phyloP scores from a whole-genome alignment of 2,888 invertebrate genomes.

The Drosophila recens region DNA sequence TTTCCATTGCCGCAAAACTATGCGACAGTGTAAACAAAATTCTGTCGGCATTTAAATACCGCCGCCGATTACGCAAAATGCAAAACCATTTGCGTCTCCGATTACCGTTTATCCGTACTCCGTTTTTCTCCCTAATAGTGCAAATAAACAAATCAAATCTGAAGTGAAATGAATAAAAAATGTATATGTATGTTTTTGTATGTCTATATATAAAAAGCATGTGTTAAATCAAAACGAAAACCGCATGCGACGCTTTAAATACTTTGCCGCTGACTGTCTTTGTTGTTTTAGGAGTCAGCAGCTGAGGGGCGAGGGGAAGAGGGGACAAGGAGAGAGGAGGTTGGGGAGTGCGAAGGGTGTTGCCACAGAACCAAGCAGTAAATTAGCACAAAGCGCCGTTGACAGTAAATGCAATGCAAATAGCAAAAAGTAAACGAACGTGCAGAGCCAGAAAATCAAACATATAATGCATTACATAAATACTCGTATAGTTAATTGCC shows the following conservation, averaged over 20 bases:
- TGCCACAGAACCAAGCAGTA: conserved; percentile 14
- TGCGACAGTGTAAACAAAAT: conserved; percentile 72
- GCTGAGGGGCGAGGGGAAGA: not conserved
- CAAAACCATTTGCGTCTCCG: conserved; percentile 73
- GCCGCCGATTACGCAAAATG: conserved; percentile 72
- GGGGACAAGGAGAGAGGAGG: not conserved
- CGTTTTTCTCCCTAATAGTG: conserved; percentile 55
- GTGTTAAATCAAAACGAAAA: conserved; percentile 27
- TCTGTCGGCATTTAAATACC: conserved; percentile 62
- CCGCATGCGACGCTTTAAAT: conserved; percentile 42
- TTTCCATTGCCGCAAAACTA: conserved; percentile 48
- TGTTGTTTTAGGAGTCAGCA: not conserved
- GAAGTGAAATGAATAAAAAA: conserved; percentile 19
- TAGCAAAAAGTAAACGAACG: conserved; percentile 29
- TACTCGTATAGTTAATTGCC: conserved; percentile 8
- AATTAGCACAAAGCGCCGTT: conserved; percentile 60
- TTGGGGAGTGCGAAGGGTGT: not conserved
- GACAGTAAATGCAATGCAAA: conserved; percentile 51
- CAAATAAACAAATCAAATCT: conserved; percentile 48
- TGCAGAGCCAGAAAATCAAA: conserved; percentile 12
- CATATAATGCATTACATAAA: conserved; percentile 7
- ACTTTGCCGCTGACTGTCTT: conserved; percentile 5
- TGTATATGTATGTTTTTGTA: not conserved
- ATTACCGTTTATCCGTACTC: conserved; percentile 52
- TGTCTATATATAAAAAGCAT: conserved; percentile 24